Percentiles rank a stretch among this genome's conserved stretches.
Conservation (phyloP, 1,140 invertebrate species). For the Drepana arcuata region DNA sequence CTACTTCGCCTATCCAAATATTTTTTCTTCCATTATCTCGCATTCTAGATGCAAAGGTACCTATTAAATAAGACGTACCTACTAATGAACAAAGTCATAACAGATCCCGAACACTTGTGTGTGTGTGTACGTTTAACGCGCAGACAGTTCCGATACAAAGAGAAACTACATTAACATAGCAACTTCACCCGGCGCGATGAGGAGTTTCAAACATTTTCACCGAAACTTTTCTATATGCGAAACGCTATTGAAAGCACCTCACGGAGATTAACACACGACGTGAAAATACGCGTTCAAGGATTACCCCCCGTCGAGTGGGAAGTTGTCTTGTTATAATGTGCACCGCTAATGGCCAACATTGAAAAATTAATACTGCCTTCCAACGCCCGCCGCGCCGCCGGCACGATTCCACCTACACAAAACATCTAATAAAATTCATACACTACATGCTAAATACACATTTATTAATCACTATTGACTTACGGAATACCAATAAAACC, state of each 20-base stretch:
- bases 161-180: conserved; percentile 64
- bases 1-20: too few relatives aligned
- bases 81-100: too few relatives aligned
- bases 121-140: conserved; percentile 38
- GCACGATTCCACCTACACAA: too few relatives aligned
- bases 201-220: conserved; percentile 63
- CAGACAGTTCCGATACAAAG: conserved; percentile 57
- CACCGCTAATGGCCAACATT: conserved; percentile 14
- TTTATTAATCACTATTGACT: too few relatives aligned
- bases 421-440: too few relatives aligned
- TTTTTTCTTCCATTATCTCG: too few relatives aligned
- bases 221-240: conserved; percentile 66
- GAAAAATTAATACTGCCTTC: conserved; percentile 30
- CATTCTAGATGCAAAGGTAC: too few relatives aligned
- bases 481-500: too few relatives aligned
- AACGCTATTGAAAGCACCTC: conserved; percentile 63
- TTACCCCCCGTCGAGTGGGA: conserved; percentile 44
- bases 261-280: conserved; percentile 55
- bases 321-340: conserved; percentile 51
- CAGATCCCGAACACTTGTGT: too few relatives aligned
- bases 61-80: too few relatives aligned
- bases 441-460: too few relatives aligned
- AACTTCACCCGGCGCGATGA: conserved; percentile 45
- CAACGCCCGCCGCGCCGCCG: too few relatives aligned
- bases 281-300: conserved; percentile 58